Evolutionary conservation across 2,113 vertebrate species (phyloP), one percentile per base, ranked within the genome.

Genomic region (Chascanopsetta lugubris): DNA sequence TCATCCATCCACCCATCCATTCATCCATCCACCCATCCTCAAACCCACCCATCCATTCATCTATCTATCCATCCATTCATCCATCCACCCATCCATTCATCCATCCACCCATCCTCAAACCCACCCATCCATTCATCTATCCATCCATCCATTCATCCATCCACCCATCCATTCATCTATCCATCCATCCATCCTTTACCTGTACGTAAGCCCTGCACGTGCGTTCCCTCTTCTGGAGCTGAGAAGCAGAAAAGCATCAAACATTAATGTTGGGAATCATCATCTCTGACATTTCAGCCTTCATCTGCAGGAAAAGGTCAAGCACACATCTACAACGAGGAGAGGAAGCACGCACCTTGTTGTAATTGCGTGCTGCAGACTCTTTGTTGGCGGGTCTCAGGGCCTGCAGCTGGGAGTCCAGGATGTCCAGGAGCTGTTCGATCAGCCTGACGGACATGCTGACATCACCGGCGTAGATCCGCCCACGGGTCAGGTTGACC

Each of bases 341-440:
- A 67, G 25, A 42, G 29, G 27, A 46, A 63, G 59, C 53, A 60
- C 72, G 53, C 79, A 97, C 96, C 94, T 98, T 97, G 86, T 95
- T 97, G 82, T 97, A 98, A 86, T 96, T 98, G 56, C 96, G 95
- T 12, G 95, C 92, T 0, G 96, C 96, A 0, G 95, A 94, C 61
- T 98, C 96, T 21, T 96, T 93, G 82, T 95, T 96, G 1, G 94
- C 94, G 4, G 96, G 96, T 42, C 94, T 88, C 64, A 98, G 89
- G 0, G 95, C 96, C 88, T 98, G 96, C 0, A 98, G 93, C 83
- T 98, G 96, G 3, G 95, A 93, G 2, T 97, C 96, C 82, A 98
- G 90, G 62, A 98, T 97, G 83, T 98, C 95, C 34, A 98, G 82
- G 47, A 98, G 91, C 77, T 98, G 96, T 69, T 98, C 96, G 84